phyloP scores from a whole-genome alignment of 2,888 invertebrate species.

The Thymelicus lineola region DNA sequence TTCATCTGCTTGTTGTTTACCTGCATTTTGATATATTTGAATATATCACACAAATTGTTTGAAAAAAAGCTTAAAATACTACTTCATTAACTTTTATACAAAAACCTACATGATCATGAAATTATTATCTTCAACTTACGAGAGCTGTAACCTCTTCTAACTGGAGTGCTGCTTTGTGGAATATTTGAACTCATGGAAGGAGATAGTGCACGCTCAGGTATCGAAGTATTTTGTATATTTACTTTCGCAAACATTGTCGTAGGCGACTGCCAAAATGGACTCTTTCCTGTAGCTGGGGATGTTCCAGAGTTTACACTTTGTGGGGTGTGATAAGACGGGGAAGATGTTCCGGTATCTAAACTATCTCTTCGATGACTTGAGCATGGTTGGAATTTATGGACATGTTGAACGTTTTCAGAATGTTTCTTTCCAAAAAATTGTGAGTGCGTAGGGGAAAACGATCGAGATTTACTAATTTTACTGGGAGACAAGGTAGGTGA shows the following conservation, averaged over 20 bases:
- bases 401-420: constrained; percentile 13
- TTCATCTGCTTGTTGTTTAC: neutral
- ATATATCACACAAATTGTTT: too few species aligned
- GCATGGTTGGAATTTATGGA: constrained; percentile 4
- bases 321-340: constrained; percentile 47
- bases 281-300: constrained; percentile 28
- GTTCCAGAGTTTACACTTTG: constrained; percentile 40
- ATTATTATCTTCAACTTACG: constrained; percentile 50
- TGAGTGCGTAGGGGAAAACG: constrained; percentile 6
- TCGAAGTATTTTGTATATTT: constrained; percentile 25
- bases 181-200: constrained; percentile 8
- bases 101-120: neutral
- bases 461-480: constrained; percentile 5
- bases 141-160: constrained; percentile 51
- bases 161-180: constrained; percentile 38
- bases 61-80: too few species aligned
- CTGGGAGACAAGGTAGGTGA: neutral
- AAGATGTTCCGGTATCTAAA: constrained; percentile 41
- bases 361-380: constrained; percentile 7
- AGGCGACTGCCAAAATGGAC: constrained; percentile 48
- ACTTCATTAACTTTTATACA: too few species aligned
- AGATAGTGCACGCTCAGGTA: neutral
- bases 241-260: constrained; percentile 51
- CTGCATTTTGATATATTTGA: too few species aligned
- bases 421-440: neutral